phyloP scores from a whole-genome alignment of 1,140 invertebrate species.

The Euwallacea fornicatus region DNA sequence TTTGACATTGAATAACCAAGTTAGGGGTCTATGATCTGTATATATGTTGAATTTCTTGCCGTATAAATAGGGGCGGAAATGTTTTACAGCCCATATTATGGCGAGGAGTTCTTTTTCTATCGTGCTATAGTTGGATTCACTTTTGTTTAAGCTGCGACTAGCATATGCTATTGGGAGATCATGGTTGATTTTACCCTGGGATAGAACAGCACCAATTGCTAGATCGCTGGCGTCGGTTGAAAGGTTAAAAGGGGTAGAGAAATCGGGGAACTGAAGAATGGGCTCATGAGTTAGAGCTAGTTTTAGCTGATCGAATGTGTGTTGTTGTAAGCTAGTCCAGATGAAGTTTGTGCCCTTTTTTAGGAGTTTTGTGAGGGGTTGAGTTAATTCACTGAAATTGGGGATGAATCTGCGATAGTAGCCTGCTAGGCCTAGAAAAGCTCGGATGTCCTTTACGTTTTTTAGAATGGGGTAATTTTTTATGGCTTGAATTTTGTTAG shows the following conservation, averaged over 20 bases:
- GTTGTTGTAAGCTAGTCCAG: background rate
- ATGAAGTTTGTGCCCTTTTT: background rate
- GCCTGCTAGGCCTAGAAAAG: constrained; percentile 43
- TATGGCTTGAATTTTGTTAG: constrained; percentile 49
- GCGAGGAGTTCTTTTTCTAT: constrained; percentile 43
- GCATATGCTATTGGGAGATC: constrained; percentile 23
- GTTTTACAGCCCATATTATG: constrained; percentile 31
- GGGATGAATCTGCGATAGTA: constrained; percentile 27
- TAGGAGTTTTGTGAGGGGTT: constrained; percentile 14
- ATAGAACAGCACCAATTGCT: constrained; percentile 30
- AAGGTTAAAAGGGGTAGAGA: constrained; percentile 47
- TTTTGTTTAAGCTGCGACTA: constrained; percentile 20
- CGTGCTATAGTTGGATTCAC: constrained; percentile 13
- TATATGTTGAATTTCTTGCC: constrained; percentile 39
- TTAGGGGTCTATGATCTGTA: constrained; percentile 40
- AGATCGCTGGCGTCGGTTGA: constrained; percentile 45
- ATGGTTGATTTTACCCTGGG: constrained; percentile 10
- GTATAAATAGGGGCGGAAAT: constrained; percentile 40
- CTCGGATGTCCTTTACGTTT: constrained; percentile 46
- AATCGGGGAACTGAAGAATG: constrained; percentile 46
- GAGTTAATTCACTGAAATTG: constrained; percentile 49
- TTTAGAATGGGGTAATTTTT: constrained; percentile 44
- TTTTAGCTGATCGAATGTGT: constrained; percentile 29
- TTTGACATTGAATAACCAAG: constrained; percentile 51
- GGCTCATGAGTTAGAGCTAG: constrained; percentile 11